Evolutionary conservation across 2,797 vertebrate species (phyloP), one percentile per base, ranked within the genome.

Genomic region (Clarias pachynema): DNA sequence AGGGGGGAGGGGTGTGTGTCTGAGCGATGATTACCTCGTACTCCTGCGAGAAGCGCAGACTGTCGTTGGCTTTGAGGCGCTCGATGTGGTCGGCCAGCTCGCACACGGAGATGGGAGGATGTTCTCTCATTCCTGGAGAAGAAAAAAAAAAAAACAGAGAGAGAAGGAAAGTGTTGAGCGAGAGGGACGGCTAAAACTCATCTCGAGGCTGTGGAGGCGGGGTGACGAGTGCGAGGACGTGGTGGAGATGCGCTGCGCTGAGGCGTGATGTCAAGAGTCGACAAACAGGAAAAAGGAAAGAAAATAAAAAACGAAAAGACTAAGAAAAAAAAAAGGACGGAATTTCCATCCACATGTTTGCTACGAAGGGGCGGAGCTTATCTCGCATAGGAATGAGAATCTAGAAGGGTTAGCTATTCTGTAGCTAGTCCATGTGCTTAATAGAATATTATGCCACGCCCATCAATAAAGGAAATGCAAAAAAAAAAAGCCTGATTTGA

Each of bases 1-100:
- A 20, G 26, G 16, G 53, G 16, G 26, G 0, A 56, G 7, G 66
- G 31, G 9, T 5, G 60, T 18, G 15, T 8, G 14, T 53, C 1
- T 10, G 60, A n/a, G 8, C 0, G 22, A 7, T 72, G 44, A 20
- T 60, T 91, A 99, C 98, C 97, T 99, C 97, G 0, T 98, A 99
- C 89, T 99, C 97, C 94, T 98, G 97, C 69, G 97, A 98, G 94
- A 99, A 98, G 88, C 94, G 96, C 87, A 99, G 95, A 85, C 96
- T 93, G 0, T 99, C 97, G 0, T 98, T 98, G 92, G 97, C 97
- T 91, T 96, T 97, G 63, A 99, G 96, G 40, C 96, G 93, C 65
- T 99, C 96, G 0, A 98, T 97, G 92, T 97, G 96, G 89, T 99
- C 96, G 0, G 95, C 91, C 29, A 99, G 95, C 90, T 98, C 97